phyloP scores from a whole-genome alignment of 1,140 invertebrate genomes.

The Drosophila sproati region DNA sequence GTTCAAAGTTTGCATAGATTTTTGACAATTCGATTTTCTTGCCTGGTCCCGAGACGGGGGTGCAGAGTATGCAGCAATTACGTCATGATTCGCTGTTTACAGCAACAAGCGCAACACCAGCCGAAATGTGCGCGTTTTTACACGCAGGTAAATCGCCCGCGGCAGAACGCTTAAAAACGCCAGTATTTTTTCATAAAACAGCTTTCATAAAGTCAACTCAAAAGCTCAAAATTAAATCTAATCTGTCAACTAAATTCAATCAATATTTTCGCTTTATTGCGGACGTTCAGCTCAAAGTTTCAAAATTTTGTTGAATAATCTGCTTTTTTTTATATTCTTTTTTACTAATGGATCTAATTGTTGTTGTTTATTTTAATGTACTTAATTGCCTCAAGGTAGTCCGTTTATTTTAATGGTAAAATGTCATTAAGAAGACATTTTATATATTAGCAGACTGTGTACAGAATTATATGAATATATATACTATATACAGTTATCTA shows the following conservation, averaged over 20 bases:
- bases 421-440: too few species aligned
- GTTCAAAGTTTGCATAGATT: constrained; percentile 41
- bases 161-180: constrained; percentile 40
- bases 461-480: too few species aligned
- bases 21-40: constrained; percentile 30
- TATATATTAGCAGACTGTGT: too few species aligned
- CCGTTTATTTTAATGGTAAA: too few species aligned
- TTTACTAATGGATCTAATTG: not conserved
- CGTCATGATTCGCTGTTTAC: constrained; percentile 55
- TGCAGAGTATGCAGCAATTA: constrained; percentile 38
- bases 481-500: too few species aligned
- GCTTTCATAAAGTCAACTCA: not conserved
- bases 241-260: not conserved
- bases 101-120: constrained; percentile 9
- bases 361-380: not conserved
- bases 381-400: too few species aligned
- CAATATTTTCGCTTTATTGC: too few species aligned
- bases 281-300: not conserved
- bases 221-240: not conserved
- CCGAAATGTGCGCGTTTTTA: constrained; percentile 11
- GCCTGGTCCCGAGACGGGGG: constrained; percentile 34
- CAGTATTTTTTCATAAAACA: constrained; percentile 6
- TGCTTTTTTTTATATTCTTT: not conserved
- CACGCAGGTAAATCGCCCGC: constrained; percentile 22
- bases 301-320: not conserved